These are phyloP conservation scores for Anthophora plumipes DNA, from an alignment of 2,888 invertebrate species.

Conservation along the genomic window DNA sequence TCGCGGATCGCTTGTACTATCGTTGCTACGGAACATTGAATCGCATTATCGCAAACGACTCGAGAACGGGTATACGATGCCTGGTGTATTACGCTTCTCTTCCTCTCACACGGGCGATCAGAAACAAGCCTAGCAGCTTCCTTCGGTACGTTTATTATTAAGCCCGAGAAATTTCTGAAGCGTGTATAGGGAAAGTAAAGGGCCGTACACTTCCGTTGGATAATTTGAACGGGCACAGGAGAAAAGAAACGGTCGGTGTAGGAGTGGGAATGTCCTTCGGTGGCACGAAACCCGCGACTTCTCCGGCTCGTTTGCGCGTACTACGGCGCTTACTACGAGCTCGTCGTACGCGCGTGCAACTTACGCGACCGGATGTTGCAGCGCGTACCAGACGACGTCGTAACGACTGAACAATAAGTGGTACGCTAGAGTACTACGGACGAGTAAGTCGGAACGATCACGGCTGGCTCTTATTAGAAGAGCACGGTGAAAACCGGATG, in stretches of 20 bases:
- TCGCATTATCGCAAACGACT: constrained; percentile 17
- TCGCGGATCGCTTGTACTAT: constrained; percentile 13
- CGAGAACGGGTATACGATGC: constrained; percentile 11
- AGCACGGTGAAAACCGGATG: constrained; percentile 14
- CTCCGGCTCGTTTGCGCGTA: constrained; percentile 71
- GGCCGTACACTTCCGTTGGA: constrained; percentile 63
- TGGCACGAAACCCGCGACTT: constrained; percentile 65
- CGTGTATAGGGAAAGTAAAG: constrained; percentile 59
- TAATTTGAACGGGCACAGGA: constrained; percentile 60
- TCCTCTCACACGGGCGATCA: constrained; percentile 14
- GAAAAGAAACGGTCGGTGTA: constrained; percentile 49
- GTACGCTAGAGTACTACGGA: constrained; percentile 51
- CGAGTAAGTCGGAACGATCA: constrained; percentile 48
- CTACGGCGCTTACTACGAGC: constrained; percentile 73
- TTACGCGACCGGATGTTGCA: constrained; percentile 66
- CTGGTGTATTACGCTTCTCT: neutral
- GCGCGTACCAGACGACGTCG: constrained; percentile 58
- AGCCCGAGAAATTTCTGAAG: constrained; percentile 52
- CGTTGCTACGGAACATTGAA: constrained; percentile 5
- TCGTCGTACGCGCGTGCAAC: constrained; percentile 44
- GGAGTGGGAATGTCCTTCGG: constrained; percentile 71
- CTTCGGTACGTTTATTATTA: neutral
- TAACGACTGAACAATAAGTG: constrained; percentile 58
- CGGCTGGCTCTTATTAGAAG: neutral
- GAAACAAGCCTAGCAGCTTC: neutral